phyloP scores from a whole-genome alignment of 2,888 invertebrate species.

The Blomia tropicalis region DNA sequence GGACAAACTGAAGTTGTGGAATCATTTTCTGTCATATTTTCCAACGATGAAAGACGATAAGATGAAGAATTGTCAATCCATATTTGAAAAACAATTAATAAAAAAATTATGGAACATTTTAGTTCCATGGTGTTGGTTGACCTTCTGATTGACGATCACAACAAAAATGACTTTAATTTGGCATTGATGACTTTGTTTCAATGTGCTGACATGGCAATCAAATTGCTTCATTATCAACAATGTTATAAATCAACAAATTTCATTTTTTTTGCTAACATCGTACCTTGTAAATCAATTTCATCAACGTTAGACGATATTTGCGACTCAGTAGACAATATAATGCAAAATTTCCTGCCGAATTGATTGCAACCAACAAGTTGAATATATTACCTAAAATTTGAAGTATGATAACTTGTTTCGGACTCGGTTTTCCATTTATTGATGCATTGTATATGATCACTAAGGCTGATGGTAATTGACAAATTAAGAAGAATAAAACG shows the following conservation, averaged over 20 bases:
- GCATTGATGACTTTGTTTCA: no score
- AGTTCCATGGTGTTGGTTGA: no score
- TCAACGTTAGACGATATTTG: conserved; percentile 36
- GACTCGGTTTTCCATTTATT: conserved; percentile 32
- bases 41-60: no score
- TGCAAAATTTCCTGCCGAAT: conserved; percentile 41
- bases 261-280: no score
- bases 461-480: conserved; percentile 39
- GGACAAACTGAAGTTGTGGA: not conserved
- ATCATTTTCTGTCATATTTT: not conserved
- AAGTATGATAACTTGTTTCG: conserved; percentile 28
- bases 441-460: conserved; percentile 32
- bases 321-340: conserved; percentile 40
- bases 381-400: conserved; percentile 37
- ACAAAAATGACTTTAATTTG: no score
- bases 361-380: conserved; percentile 40
- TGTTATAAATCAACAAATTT: no score
- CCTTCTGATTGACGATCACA: no score
- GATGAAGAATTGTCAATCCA: no score
- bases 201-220: no score
- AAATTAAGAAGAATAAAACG: conserved; percentile 40
- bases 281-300: not conserved
- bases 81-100: no score
- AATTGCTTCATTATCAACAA: no score
- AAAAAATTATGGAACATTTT: no score